These are phyloP conservation scores for Eupithecia inturbata DNA, from an alignment of 2,888 invertebrate genomes.

Conservation along the genomic window DNA sequence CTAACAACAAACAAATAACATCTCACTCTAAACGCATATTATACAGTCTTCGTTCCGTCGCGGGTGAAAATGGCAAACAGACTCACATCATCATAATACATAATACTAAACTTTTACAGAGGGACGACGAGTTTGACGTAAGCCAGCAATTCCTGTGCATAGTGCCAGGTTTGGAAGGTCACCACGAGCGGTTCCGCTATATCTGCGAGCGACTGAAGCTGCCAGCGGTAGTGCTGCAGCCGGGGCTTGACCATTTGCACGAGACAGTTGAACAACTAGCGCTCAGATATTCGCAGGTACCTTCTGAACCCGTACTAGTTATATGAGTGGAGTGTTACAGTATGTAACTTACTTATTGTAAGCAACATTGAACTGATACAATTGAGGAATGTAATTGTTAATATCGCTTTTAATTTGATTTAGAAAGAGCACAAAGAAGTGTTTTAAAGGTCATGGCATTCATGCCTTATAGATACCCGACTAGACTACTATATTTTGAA, in stretches of 20 bases:
- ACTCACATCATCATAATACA: background rate
- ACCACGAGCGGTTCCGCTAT: slow-evolving; percentile 50
- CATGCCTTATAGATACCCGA: too few relatives aligned
- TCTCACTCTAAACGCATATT: too few relatives aligned
- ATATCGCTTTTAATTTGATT: too few relatives aligned
- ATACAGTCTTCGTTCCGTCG: too few relatives aligned
- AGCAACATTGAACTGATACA: background rate
- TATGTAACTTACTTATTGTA: background rate
- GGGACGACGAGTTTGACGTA: slow-evolving; percentile 56
- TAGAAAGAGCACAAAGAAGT: too few relatives aligned
- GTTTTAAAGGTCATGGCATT: too few relatives aligned
- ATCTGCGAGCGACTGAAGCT: slow-evolving; percentile 60
- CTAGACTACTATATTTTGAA: too few relatives aligned
- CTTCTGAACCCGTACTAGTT: background rate
- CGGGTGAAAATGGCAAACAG: background rate
- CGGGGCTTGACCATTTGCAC: slow-evolving; percentile 50
- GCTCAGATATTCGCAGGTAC: slow-evolving; percentile 48
- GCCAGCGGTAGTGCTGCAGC: slow-evolving; percentile 59
- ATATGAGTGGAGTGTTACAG: background rate
- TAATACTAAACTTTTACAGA: slow-evolving; percentile 44
- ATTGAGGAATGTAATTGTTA: background rate
- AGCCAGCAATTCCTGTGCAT: slow-evolving; percentile 54
- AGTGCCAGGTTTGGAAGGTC: slow-evolving; percentile 63
- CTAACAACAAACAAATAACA: too few relatives aligned
- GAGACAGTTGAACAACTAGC: slow-evolving; percentile 55